Evolutionary conservation across 2,888 invertebrate genomes (phyloP), one percentile per base, ranked within the genome.

Genomic region (Perizoma flavofasciatum): DNA sequence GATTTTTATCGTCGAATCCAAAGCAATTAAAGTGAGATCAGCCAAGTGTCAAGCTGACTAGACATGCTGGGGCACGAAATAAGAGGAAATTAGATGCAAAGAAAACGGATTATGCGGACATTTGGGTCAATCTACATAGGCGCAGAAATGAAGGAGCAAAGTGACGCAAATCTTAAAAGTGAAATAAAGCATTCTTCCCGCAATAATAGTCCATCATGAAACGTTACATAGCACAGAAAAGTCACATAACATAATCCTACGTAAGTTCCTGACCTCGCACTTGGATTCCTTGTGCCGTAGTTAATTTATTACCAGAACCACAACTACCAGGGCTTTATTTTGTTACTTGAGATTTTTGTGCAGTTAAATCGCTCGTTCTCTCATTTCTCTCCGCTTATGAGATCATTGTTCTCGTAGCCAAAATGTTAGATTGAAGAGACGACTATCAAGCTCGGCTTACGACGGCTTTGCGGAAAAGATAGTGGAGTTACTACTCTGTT

Each of bases 21-120:
- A 79, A 77, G 77, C 77, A 81, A 82, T 83, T 83, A 83, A 79
- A 78, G 69, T 65, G 73, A 78, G 78, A 80, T 82, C 74, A 77
- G 71, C 59, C 67, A 55, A 63, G 65, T 77, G 73, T 75, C 75
- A 77, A 69, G 73, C 59, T 62, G 57, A 47, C 61, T 68, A 71
- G 72, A 68, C 55, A 66, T 7, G 70, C 70, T 34, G 59, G 74
- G 78, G 81, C 69, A 70, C n/a, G 56, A 70, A 63, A 70, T 40
- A 3, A 32, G 74, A 71, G 71, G 7, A 6, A 6, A 37, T 37
- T 4, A 6, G 3, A 22, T 22, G 22, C 22, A 22, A 2, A 22
- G 3, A 22, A 22, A 22, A 22, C 22, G 22, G 22, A 2, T 22
- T 22, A 3, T 22, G 22, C 22, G 1, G 22, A 22, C 1, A 22